These are phyloP conservation scores for Cosmia pyralina DNA, from an alignment of 2,888 invertebrate species.

Conservation along the genomic window DNA sequence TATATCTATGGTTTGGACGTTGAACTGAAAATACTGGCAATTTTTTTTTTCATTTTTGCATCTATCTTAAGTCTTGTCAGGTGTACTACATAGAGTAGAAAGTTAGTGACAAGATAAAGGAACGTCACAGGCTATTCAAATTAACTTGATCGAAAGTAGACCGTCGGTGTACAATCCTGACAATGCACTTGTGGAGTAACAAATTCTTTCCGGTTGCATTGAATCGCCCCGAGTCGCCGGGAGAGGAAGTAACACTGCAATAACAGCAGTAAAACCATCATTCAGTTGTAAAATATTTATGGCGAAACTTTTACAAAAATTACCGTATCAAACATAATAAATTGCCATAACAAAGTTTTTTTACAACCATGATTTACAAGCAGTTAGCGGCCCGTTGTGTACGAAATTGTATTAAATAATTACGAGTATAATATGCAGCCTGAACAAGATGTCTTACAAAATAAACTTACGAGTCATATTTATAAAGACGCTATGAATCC, in stretches of 20 bases:
- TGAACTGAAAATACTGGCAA: neutral
- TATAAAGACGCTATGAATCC: constrained; percentile 65
- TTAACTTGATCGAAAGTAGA: constrained; percentile 58
- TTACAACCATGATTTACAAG: constrained; percentile 73
- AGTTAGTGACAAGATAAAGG: constrained; percentile 52
- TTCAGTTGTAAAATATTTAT: constrained; percentile 82
- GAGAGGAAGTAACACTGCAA: constrained; percentile 78
- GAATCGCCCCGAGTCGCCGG: constrained; percentile 65
- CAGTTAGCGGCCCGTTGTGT: constrained; percentile 37
- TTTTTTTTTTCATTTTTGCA: neutral
- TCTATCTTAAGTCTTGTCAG: constrained; percentile 20
- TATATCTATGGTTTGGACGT: too few relatives aligned
- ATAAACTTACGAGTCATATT: constrained; percentile 49
- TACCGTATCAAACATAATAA: constrained; percentile 73
- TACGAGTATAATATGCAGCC: constrained; percentile 10
- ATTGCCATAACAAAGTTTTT: constrained; percentile 76
- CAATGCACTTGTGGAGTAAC: constrained; percentile 73
- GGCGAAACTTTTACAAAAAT: constrained; percentile 72
- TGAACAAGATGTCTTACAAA: constrained; percentile 37
- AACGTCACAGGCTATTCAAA: constrained; percentile 53
- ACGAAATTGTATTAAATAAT: constrained; percentile 47
- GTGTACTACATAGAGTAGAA: constrained; percentile 28
- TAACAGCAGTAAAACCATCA: constrained; percentile 76
- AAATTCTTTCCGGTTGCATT: constrained; percentile 80
- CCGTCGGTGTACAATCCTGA: constrained; percentile 54